Conservation (phyloP, 1,140 invertebrate genomes). For the Plectrocnemia conspersa region DNA sequence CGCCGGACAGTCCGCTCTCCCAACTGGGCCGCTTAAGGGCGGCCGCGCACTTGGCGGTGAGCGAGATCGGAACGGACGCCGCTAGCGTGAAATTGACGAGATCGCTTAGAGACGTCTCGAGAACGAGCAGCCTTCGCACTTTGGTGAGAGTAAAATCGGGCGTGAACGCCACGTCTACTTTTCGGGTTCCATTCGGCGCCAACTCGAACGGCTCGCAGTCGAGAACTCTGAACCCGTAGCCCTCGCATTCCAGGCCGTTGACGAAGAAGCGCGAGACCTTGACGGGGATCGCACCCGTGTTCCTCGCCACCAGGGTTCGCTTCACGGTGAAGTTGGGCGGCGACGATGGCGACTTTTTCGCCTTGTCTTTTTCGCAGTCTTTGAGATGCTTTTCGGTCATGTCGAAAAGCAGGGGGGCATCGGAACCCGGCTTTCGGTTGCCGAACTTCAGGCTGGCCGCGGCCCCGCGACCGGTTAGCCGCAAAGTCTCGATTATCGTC, state of each 20-base stretch:
- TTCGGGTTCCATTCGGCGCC: slow-evolving; percentile 74
- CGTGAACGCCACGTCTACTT: slow-evolving; percentile 87
- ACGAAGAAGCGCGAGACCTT: slow-evolving; percentile 72
- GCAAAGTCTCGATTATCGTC: slow-evolving; percentile 82
- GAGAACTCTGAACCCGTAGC: slow-evolving; percentile 80
- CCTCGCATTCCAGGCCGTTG: slow-evolving; percentile 71
- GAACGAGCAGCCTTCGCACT: slow-evolving; percentile 61
- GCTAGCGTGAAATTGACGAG: slow-evolving; percentile 69
- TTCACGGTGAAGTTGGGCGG: slow-evolving; percentile 72
- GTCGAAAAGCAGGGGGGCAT: slow-evolving; percentile 74
- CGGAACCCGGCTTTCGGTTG: slow-evolving; percentile 77
- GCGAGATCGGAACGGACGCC: slow-evolving; percentile 74
- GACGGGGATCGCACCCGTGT: slow-evolving; percentile 80
- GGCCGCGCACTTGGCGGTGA: slow-evolving; percentile 68
- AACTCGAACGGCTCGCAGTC: slow-evolving; percentile 81
- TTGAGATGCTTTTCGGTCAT: slow-evolving; percentile 77
- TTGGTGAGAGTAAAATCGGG: slow-evolving; percentile 87
- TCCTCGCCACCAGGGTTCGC: slow-evolving; percentile 80
- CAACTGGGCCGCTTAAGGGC: slow-evolving; percentile 72
- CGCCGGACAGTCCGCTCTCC: slow-evolving; percentile 66
- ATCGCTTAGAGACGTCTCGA: slow-evolving; percentile 56
- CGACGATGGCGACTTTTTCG: slow-evolving; percentile 20
- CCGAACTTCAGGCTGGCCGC: slow-evolving; percentile 84
- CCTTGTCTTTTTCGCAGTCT: slow-evolving; percentile 68
- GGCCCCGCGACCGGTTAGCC: slow-evolving; percentile 77